phyloP scores from a whole-genome alignment of 2,797 vertebrate genomes.

The Pyrocephalus nanus region DNA sequence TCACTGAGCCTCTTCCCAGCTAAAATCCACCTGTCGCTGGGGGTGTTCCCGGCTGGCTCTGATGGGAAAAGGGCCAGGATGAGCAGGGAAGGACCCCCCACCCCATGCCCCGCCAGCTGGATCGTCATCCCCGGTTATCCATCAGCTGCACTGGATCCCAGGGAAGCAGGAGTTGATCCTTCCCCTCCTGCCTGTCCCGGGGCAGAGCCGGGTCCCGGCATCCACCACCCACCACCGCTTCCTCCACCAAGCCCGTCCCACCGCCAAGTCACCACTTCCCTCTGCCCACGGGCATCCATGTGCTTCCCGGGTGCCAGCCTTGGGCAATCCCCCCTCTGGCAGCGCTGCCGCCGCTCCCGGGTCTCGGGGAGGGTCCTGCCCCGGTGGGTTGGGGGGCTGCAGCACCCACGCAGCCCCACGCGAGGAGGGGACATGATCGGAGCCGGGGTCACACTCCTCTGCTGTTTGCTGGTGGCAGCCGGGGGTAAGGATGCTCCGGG shows the following conservation, averaged over 20 bases:
- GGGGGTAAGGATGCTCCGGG: not conserved
- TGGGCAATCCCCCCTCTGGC: not conserved
- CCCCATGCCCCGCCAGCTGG: not conserved
- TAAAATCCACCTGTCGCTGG: not conserved
- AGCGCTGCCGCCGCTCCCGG: too few species aligned
- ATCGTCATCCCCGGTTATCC: not conserved
- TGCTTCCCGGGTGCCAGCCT: fast-evolving
- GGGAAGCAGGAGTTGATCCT: not conserved
- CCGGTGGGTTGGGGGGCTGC: fast-evolving
- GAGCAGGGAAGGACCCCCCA: too few species aligned
- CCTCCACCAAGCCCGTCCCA: not conserved
- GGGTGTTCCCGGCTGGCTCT: not conserved
- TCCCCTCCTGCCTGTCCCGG: not conserved
- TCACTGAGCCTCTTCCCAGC: not conserved
- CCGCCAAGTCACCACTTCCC: not conserved
- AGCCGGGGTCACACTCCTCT: not conserved
- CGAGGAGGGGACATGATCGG: not conserved
- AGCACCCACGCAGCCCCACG: fast-evolving
- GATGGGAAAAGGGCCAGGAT: not conserved
- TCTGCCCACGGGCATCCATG: fast-evolving
- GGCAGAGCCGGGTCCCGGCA: fast-evolving
- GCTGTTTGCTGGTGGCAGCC: fast-evolving
- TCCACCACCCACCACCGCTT: not conserved
- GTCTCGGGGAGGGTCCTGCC: not conserved
- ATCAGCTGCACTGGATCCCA: fast-evolving